Percentiles rank a stretch among this genome's conserved stretches.
These are phyloP conservation scores for Anguilla anguilla DNA, from an alignment of 2,797 vertebrate genomes.

Conservation along the genomic window DNA sequence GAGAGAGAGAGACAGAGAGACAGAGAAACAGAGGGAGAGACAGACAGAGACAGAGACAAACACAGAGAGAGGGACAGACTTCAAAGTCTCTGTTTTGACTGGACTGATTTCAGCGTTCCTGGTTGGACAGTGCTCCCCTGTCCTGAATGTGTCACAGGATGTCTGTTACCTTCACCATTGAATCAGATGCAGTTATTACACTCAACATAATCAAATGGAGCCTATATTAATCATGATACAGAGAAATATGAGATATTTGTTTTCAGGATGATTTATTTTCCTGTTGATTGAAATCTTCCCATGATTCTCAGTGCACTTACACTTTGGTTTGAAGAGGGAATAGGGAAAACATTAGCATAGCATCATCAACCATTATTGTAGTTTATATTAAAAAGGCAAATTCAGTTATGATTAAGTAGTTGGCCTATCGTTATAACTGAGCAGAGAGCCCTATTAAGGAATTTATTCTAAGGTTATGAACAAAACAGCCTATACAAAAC, in stretches of 20 bases:
- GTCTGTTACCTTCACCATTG: not conserved
- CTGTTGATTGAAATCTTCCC: not conserved
- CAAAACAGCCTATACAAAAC: not conserved
- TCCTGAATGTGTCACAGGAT: conserved; percentile 23
- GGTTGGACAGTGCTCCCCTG: conserved; percentile 65
- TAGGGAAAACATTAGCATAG: not conserved
- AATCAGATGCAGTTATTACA: not conserved
- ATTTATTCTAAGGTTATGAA: not conserved
- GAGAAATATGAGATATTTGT: not conserved
- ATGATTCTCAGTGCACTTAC: not conserved
- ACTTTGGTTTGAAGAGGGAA: not conserved
- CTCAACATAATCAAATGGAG: not conserved
- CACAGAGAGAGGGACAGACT: too few relatives aligned
- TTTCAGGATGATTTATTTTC: not conserved
- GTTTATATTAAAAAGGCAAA: not conserved
- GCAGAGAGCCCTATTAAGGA: not conserved
- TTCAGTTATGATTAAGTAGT: not conserved
- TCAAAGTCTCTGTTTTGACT: conserved; percentile 12
- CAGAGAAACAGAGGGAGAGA: conserved; percentile 34
- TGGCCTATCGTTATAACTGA: not conserved
- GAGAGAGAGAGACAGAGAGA: conserved; percentile 30
- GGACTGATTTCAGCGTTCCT: conserved; percentile 55
- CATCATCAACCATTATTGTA: not conserved
- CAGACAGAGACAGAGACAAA: not conserved
- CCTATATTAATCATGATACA: not conserved